Percentiles rank a stretch among this genome's conserved stretches.
These are phyloP conservation scores for Uromys caudimaculatus DNA, from an alignment of 2,797 vertebrate species.

Conservation along the genomic window DNA sequence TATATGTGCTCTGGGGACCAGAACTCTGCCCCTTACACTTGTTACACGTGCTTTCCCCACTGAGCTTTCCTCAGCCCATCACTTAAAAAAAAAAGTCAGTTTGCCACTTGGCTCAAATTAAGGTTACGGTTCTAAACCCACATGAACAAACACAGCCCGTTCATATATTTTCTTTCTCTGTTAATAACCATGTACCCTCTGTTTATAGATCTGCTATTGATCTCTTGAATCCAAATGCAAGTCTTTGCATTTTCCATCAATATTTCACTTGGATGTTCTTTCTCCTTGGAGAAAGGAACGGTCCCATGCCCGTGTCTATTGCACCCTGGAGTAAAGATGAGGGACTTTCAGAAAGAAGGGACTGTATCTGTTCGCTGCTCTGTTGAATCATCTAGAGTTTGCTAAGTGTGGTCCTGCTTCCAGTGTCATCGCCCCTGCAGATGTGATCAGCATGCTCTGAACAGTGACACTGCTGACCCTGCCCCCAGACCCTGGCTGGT, in stretches of 20 bases:
- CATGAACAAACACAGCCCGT: background rate
- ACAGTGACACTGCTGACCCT: background rate
- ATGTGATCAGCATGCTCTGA: background rate
- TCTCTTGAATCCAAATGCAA: slow-evolving; percentile 37
- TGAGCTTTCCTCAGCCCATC: background rate
- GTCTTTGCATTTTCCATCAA: background rate
- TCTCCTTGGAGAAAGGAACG: background rate
- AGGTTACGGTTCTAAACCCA: slow-evolving; percentile 10
- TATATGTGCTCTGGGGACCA: background rate
- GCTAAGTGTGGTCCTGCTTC: background rate
- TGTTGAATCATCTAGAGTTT: background rate
- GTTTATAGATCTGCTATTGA: background rate
- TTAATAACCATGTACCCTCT: background rate
- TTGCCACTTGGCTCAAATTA: background rate
- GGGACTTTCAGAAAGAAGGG: background rate
- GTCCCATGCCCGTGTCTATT: background rate
- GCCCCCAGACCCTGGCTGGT: background rate
- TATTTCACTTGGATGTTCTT: background rate
- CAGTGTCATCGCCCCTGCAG: background rate
- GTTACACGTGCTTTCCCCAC: background rate
- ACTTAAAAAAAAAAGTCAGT: background rate
- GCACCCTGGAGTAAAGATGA: background rate
- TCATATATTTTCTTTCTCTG: slow-evolving; percentile 28
- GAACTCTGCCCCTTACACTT: background rate
- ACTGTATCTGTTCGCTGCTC: background rate